Base-by-base conservation (phyloP, 2,113 vertebrate genomes). In the Turdus rufiventris region DNA sequence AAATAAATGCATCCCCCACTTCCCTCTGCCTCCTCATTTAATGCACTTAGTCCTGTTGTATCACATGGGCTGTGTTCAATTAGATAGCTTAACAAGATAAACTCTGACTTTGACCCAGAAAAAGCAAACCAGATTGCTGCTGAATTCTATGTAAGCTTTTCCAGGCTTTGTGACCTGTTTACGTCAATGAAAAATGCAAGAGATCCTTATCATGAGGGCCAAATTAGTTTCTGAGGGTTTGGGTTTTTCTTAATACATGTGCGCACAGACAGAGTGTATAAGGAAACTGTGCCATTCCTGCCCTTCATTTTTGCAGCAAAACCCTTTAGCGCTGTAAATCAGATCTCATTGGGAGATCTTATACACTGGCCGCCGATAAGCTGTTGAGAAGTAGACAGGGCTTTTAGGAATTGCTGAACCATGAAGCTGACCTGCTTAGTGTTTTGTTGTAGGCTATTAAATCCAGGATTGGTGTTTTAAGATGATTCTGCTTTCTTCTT, bases 381-480 rank as follows among this genome's bases (percentile, higher is more conserved):
- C 97, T 98, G 95, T 91, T 97, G 94, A 97, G 97, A 97, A 97
- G 94, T 82, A 97, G 97, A 97, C 98, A 96, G 85, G 97, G 96
- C 97, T 98, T 98, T 98, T 97, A 98, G 96, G 97, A 98, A 96
- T 84, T 97, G 96, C 70, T 98, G 98, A 98, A 98, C 98, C 98
- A 94, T 98, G 97, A 97, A 98, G 97, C 79, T 98, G 97, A 98
- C 97, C 98, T 97, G 97, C 96, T 98, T 98, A 98, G 96, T 96
- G 96, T 98, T 98, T 98, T 98, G 97, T 98, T 98, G 97, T 98
- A 97, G 93, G 96, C 97, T 98, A 97, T 98, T 98, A 98, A 98
- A 97, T 96, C 93, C 93, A 94, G 96, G 96, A 98, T 96, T 97
- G 96, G 91, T 91, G 93, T 95, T 97, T 98, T 96, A 98, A 97